These are phyloP conservation scores for Pogonophryne albipinna DNA, from an alignment of 2,797 vertebrate genomes.

Conservation along the genomic window DNA sequence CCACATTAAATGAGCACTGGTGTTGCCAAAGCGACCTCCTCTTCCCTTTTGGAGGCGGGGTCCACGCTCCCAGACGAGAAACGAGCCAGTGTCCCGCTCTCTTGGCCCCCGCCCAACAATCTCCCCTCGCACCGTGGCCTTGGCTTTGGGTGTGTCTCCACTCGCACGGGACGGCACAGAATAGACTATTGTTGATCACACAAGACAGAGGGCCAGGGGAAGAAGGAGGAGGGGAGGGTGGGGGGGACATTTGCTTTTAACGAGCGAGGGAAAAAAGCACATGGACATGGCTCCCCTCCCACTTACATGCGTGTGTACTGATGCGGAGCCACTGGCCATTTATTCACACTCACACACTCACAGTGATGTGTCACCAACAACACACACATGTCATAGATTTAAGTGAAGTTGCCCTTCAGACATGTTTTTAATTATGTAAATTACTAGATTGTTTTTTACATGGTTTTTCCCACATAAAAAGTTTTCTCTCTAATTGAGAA, in stretches of 20 bases:
- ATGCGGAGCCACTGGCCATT: constrained; percentile 19
- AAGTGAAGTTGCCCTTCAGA: too few species aligned
- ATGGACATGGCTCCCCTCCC: constrained; percentile 50
- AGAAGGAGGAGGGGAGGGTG: constrained; percentile 31
- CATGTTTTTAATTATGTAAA: too few species aligned
- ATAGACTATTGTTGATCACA: constrained; percentile 84
- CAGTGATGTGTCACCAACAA: background rate
- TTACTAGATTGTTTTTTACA: too few species aligned
- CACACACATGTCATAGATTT: background rate
- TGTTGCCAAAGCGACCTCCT: constrained; percentile 43
- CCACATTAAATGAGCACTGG: constrained; percentile 9
- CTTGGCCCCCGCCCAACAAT: constrained; percentile 69
- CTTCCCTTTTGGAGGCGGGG: constrained; percentile 44
- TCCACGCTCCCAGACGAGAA: constrained; percentile 77
- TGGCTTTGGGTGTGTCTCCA: constrained; percentile 79
- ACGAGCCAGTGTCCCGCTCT: constrained; percentile 73
- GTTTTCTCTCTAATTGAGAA: too few species aligned
- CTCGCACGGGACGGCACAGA: constrained; percentile 81
- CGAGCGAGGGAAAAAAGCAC: constrained; percentile 42
- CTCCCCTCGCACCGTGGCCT: constrained; percentile 76
- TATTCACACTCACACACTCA: background rate
- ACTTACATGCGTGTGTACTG: constrained; percentile 27
- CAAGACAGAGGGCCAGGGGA: constrained; percentile 73
- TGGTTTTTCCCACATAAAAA: too few species aligned
- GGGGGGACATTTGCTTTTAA: constrained; percentile 64